Conservation (phyloP, 2,113 vertebrate species). For the Bagarius yarrelli region DNA sequence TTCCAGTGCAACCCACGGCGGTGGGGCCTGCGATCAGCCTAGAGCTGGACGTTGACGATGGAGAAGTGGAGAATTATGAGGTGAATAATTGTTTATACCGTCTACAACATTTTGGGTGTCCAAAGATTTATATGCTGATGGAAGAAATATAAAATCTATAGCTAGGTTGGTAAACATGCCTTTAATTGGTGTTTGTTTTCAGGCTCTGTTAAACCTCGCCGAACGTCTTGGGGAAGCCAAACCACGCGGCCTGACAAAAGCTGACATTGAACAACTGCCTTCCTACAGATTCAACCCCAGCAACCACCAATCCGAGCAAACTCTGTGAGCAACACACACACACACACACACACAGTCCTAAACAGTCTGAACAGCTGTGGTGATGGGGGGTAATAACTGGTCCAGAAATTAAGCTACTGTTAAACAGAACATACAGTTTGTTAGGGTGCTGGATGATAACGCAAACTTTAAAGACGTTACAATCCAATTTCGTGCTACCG, state of each 20-base stretch:
- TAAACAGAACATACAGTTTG: background rate
- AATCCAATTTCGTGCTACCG: background rate
- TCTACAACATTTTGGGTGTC: background rate
- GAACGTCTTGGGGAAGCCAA: constrained; percentile 96
- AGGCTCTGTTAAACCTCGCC: constrained; percentile 94
- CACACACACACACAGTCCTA: background rate
- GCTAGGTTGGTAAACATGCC: no score
- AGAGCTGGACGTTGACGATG: constrained; percentile 96
- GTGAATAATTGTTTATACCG: constrained; percentile 59
- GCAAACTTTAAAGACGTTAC: background rate
- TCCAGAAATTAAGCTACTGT: background rate
- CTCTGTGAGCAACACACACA: constrained; percentile 78
- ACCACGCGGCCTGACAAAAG: constrained; percentile 91
- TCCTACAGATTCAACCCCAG: constrained; percentile 97
- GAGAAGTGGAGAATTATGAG: constrained; percentile 98
- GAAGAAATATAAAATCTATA: no score
- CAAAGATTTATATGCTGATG: background rate
- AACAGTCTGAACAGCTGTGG: background rate
- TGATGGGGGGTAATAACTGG: background rate
- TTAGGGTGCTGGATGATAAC: no score
- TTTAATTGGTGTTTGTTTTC: background rate
- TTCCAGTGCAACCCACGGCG: constrained; percentile 90
- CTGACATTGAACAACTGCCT: constrained; percentile 95
- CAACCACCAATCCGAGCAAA: constrained; percentile 98
- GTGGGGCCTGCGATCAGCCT: constrained; percentile 92